These are phyloP conservation scores for Apamea epomidion DNA, from an alignment of 2,888 invertebrate species.

Conservation along the genomic window DNA sequence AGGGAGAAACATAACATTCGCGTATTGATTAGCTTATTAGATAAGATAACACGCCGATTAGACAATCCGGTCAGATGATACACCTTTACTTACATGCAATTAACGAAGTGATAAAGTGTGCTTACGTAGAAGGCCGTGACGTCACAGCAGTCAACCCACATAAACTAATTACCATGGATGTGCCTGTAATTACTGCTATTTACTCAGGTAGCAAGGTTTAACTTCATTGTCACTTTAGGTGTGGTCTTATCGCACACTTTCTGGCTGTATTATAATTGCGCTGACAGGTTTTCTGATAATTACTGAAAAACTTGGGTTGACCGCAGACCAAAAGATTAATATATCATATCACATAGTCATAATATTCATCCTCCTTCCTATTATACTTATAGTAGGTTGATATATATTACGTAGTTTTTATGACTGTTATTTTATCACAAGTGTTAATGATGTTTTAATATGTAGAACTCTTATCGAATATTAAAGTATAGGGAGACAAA, in stretches of 20 bases:
- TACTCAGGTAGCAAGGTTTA: slow-evolving; percentile 1
- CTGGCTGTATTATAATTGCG: neutral
- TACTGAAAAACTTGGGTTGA: neutral
- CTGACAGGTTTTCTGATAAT: slow-evolving; percentile 13
- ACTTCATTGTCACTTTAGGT: slow-evolving; percentile 11
- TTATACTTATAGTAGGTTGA: neutral
- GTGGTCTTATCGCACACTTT: neutral
- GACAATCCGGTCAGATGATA: slow-evolving; percentile 26
- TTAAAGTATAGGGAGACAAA: slow-evolving; percentile 2
- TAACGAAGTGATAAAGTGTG: slow-evolving; percentile 25
- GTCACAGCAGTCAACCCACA: slow-evolving; percentile 26
- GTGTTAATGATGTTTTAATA: slow-evolving; percentile 18
- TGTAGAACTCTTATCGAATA: slow-evolving; percentile 27
- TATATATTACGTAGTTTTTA: neutral
- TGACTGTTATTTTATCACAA: slow-evolving; percentile 30
- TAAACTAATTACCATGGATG: slow-evolving; percentile 22
- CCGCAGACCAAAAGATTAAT: neutral
- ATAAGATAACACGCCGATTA: slow-evolving; percentile 43
- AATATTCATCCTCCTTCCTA: neutral
- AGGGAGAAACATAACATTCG: slow-evolving; percentile 18
- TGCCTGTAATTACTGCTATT: slow-evolving; percentile 14
- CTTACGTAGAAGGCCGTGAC: slow-evolving; percentile 31
- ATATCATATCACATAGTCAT: neutral
- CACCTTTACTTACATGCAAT: slow-evolving; percentile 24
- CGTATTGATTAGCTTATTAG: slow-evolving; percentile 22